Evolutionary conservation across 2,113 vertebrate genomes (phyloP), one percentile per base, ranked within the genome.

Genomic region (Varanus komodoensis): DNA sequence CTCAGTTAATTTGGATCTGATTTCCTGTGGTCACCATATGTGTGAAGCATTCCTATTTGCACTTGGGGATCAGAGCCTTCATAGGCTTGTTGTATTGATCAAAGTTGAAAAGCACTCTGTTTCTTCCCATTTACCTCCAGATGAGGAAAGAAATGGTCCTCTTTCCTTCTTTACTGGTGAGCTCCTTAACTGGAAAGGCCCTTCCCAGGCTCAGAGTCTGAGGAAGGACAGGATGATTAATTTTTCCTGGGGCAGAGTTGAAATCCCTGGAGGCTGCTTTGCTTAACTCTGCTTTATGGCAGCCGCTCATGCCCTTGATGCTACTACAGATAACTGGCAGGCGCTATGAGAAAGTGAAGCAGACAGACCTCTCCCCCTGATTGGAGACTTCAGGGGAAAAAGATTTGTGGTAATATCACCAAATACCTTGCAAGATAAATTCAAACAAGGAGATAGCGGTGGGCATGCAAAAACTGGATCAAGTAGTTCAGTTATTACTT

Each of bases 181-280:
- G 61, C 27, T 71, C 54, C n/a, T 77, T 50, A 79, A 80, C 29
- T 79, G 11, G 34, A 80, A 88, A 79, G 75, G 19, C 73, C 48
- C 61, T 78, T 78, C 86, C n/a, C 86, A 87, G 74, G n/a, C 29
- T 29, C 27, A 67, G 89, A 91, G 86, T 86, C 69, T n/a, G 29
- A 64, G 21, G 67, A 82, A 86, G 86, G 89, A 80, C 85, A 84
- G 75, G 44, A 80, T 79, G 93, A 92, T 94, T 79, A 6, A 90
- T 93, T 89, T 90, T 44, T 79, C 68, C 57, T 73, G 4, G 89
- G 8, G 90, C 4, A 44, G 85, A 84, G 86, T 11, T 27, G 1
- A 82, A 57, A n/a, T 68, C 77, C 84, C 86, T 19, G 2, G 34
- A 75, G 87, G 84, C 23, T 0, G 84, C 54, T 90, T 74, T 5